phyloP scores from a whole-genome alignment of 1,140 invertebrate genomes.

The Platorchestia sp. region DNA sequence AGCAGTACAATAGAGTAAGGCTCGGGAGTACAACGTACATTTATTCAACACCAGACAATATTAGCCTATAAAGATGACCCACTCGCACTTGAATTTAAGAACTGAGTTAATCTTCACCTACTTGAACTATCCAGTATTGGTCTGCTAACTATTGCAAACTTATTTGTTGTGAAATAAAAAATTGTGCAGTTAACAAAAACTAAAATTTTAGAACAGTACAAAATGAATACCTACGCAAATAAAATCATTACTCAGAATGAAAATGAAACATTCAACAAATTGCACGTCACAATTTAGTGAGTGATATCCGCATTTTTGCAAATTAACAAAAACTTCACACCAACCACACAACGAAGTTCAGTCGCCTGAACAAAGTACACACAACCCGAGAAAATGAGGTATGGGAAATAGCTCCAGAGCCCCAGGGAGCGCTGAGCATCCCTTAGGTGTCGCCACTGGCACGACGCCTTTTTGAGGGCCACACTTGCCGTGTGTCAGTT shows the following conservation, averaged over 20 bases:
- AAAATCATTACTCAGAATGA: neutral
- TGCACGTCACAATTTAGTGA: too few relatives aligned
- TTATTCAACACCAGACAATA: neutral
- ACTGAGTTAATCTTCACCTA: neutral
- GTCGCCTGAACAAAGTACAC: too few relatives aligned
- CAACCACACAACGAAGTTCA: too few relatives aligned
- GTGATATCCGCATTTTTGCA: too few relatives aligned
- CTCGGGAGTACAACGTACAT: neutral
- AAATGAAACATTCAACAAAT: neutral
- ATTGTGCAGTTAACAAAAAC: neutral
- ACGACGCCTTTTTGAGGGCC: neutral
- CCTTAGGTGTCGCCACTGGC: neutral
- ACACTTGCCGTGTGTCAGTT: neutral
- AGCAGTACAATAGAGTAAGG: too few relatives aligned
- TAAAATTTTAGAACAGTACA: neutral
- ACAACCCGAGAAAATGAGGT: too few relatives aligned
- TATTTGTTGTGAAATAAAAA: neutral
- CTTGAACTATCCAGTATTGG: neutral
- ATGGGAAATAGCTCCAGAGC: neutral
- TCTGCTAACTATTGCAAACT: neutral
- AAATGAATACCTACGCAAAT: neutral
- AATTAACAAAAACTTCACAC: too few relatives aligned
- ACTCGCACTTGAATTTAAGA: neutral
- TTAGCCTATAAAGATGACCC: neutral
- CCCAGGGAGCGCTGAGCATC: slow-evolving; percentile 37